Base-by-base conservation (phyloP, 1,140 invertebrate genomes). In the Aphis craccivora region DNA sequence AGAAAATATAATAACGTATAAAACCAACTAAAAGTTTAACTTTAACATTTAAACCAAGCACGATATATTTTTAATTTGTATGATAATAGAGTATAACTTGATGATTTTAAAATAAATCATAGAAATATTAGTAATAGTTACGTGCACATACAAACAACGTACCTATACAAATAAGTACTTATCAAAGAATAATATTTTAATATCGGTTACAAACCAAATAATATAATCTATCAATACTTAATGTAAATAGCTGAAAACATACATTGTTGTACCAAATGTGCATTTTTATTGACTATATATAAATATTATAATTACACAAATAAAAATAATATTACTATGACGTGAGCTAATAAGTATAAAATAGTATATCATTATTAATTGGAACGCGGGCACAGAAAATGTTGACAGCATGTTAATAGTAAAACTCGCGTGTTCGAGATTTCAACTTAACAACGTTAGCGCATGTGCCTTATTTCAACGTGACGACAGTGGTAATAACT, bases 401-500 rank as follows among this genome's bases (percentile, higher is more conserved):
- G 4, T n/a, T n/a, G 60, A 76, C 14, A 35, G 14, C 14, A 40
- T 40, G 37, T 40, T 51, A 51, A 51, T 51, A 20, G 48, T 51
- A 76, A 76, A 76, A 76, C 60, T 76, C 11, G 60, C n/a, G 14
- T 51, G 9, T 0, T 18, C 9, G 60, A 18, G 14, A 76, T 76
- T 76, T 76, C 30, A 76, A 6, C 30, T 76, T 18, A n/a, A 18
- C 30, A 76, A 76, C 14, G 60, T n/a, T 14, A n/a, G 14, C 60
- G 60, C 60, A 76, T 76, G 30, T 76, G 60, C 30, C 30, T 76
- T 76, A 76, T 76, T 76, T n/a, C 60, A 76, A 76, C 14, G n/a
- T 76, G 60, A 76, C 30, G 60, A 76, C 60, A 76, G 60, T 76
- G 60, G 60, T 76, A 76, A 76, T 76, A 76, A 76, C 60, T 76